Conservation (phyloP, 2,888 invertebrate genomes). For the Tinea semifulvella region DNA sequence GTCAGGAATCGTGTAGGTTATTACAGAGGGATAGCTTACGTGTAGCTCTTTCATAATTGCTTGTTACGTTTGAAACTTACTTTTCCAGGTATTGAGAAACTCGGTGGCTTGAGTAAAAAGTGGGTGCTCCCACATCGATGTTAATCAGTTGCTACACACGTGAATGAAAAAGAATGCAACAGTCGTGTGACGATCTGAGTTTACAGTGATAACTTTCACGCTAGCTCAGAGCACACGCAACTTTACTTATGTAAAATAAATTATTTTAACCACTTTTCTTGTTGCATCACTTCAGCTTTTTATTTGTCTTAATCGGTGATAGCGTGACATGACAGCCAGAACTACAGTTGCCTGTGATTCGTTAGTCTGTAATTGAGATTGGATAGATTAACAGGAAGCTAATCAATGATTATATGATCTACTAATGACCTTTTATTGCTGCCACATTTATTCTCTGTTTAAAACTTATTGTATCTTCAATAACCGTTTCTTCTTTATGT, state of each 20-base stretch:
- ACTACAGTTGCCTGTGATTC: no score
- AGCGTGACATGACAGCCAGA: no score
- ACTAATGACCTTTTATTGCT: no score
- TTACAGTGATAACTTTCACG: conserved; percentile 42
- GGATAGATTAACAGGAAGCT: no score
- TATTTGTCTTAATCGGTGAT: background rate
- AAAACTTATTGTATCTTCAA: no score
- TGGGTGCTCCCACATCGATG: conserved; percentile 55
- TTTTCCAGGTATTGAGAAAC: conserved; percentile 59
- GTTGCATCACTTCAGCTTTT: conserved; percentile 3
- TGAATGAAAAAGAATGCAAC: conserved; percentile 34
- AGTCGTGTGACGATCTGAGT: conserved; percentile 34
- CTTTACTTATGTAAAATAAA: conserved; percentile 10
- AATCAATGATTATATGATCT: no score
- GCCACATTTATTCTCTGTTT: no score
- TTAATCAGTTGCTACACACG: conserved; percentile 41
- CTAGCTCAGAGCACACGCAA: conserved; percentile 26
- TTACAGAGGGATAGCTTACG: conserved; percentile 36
- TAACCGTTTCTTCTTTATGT: no score
- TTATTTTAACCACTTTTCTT: background rate
- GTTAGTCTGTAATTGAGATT: no score
- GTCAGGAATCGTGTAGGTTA: conserved; percentile 40
- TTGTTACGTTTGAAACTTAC: conserved; percentile 53
- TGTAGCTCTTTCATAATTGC: conserved; percentile 55
- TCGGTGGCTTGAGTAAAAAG: conserved; percentile 33